Conservation (phyloP, 1,140 invertebrate species). For the Ostrea denselamellosa region DNA sequence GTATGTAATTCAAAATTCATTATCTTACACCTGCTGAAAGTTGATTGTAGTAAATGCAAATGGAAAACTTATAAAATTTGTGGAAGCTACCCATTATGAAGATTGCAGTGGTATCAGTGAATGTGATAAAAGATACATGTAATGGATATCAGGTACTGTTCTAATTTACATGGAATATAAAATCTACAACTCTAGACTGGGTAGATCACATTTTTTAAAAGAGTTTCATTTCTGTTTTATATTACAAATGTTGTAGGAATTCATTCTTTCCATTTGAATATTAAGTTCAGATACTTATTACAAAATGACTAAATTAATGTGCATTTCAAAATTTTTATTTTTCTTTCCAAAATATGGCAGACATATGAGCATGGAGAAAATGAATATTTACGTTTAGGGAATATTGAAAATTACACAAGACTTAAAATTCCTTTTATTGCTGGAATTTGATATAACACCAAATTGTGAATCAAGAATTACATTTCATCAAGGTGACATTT, state of each 20-base stretch:
- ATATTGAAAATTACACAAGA: background rate
- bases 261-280: too few species aligned
- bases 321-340: too few species aligned
- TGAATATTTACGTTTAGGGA: background rate
- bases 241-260: too few species aligned
- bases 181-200: too few species aligned
- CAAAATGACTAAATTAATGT: too few species aligned
- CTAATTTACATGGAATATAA: too few species aligned
- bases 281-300: too few species aligned
- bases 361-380: background rate
- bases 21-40: constrained; percentile 22
- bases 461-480: background rate
- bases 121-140: too few species aligned
- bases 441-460: background rate
- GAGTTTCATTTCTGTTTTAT: too few species aligned
- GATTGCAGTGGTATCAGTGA: background rate
- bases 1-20: constrained; percentile 23
- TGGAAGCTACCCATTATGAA: background rate
- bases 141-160: too few species aligned
- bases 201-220: too few species aligned
- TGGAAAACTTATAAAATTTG: background rate
- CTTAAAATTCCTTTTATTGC: background rate
- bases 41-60: background rate
- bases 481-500: constrained; percentile 11
- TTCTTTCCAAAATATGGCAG: background rate